Conservation (phyloP, 2,113 vertebrate genomes). For the Oceanites oceanicus region DNA sequence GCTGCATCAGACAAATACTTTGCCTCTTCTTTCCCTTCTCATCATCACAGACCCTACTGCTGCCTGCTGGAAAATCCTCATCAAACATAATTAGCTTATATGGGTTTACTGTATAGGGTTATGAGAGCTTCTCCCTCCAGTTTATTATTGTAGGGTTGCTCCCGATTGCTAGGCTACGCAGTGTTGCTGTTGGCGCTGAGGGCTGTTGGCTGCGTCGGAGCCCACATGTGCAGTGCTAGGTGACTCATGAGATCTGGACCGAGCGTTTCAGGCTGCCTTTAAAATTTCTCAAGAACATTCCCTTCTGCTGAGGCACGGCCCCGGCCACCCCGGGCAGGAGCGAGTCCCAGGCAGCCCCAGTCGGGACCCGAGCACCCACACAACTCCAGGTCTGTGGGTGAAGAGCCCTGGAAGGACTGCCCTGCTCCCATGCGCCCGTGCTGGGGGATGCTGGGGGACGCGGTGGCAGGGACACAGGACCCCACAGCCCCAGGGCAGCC, state of each 20-base stretch:
- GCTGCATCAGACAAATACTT: background rate
- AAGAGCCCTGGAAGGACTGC: too few species aligned
- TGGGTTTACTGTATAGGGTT: background rate
- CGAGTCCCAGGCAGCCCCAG: fast-evolving
- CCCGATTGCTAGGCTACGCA: background rate
- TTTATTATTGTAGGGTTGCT: slow-evolving; percentile 2
- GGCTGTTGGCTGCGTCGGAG: background rate
- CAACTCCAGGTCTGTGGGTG: fast-evolving
- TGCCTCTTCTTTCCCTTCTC: background rate
- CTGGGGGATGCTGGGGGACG: too few species aligned
- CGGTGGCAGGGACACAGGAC: fast-evolving
- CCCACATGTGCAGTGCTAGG: background rate
- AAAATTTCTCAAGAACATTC: slow-evolving; percentile 23
- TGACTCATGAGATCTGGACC: slow-evolving; percentile 19
- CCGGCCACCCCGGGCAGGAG: background rate
- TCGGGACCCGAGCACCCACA: background rate
- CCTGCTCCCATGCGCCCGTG: fast-evolving
- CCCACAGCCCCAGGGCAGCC: background rate
- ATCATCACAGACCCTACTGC: fast-evolving
- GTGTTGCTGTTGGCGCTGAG: background rate
- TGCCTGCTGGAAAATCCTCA: slow-evolving; percentile 11
- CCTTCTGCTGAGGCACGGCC: slow-evolving; percentile 32
- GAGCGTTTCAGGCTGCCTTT: background rate
- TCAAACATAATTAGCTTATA: background rate
- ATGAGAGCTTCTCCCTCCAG: background rate